A percentile compares a stretch with the other conserved stretches of the same genome.
Evolutionary conservation across 2,113 vertebrate species (phyloP).

Genomic region (Pedetes capensis): DNA sequence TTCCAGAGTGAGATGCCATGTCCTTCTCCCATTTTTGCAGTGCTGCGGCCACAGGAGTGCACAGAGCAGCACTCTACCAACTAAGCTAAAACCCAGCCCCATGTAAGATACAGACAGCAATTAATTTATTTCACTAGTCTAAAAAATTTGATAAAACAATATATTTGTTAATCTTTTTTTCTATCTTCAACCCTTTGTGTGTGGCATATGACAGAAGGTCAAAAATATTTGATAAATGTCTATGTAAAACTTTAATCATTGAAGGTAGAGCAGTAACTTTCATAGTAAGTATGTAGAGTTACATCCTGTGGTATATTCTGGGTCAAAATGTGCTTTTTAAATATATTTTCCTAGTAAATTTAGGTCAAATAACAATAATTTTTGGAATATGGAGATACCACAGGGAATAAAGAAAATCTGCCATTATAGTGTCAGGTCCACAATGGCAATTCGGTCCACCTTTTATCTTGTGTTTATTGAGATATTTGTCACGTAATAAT

Average conservation of each 20-base stretch:
- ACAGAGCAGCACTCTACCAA: too few species aligned
- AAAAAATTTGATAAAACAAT: background rate
- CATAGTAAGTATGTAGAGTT: background rate
- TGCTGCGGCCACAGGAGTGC: too few species aligned
- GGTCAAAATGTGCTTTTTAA: background rate
- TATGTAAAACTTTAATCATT: background rate
- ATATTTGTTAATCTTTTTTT: background rate
- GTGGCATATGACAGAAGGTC: background rate
- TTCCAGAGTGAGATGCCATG: too few species aligned
- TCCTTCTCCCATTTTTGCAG: too few species aligned
- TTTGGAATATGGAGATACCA: background rate
- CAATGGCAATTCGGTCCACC: background rate
- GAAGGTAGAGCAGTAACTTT: background rate
- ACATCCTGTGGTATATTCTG: background rate
- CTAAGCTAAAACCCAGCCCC: too few species aligned
- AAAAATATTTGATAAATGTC: background rate
- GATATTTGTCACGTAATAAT: slow-evolving; percentile 35
- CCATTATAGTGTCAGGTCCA: background rate
- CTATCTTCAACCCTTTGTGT: background rate
- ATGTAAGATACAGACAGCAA: background rate
- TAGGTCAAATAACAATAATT: background rate
- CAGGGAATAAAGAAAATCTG: background rate
- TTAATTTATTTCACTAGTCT: background rate
- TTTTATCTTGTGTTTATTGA: background rate
- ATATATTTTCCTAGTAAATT: background rate